phyloP scores from a whole-genome alignment of 2,888 invertebrate genomes.

The Synergus itoensis region DNA sequence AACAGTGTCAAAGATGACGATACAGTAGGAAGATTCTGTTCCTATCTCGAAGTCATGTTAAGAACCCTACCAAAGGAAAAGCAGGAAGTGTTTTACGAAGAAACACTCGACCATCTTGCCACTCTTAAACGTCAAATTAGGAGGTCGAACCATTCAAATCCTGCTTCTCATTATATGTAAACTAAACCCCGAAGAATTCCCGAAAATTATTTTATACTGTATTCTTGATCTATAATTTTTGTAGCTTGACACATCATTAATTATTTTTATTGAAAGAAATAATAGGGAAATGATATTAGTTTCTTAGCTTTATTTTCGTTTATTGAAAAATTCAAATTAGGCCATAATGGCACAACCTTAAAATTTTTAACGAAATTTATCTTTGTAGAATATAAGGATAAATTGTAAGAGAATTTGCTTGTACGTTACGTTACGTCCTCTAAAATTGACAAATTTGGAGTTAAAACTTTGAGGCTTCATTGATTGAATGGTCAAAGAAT shows the following conservation, averaged over 20 bases:
- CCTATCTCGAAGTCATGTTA: conserved; percentile 31
- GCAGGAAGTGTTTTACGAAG: conserved; percentile 33
- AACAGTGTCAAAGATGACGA: neutral
- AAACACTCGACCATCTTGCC: conserved; percentile 28
- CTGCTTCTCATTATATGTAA: conserved; percentile 24
- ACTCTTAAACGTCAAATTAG: conserved; percentile 24
- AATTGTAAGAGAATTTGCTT: too few relatives aligned
- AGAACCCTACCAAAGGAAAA: conserved; percentile 35
- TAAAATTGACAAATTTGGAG: too few relatives aligned
- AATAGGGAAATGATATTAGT: neutral
- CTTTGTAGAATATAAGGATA: too few relatives aligned
- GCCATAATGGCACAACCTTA: too few relatives aligned
- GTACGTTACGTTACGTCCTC: too few relatives aligned
- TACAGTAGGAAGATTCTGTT: conserved; percentile 26
- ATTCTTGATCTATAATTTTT: neutral
- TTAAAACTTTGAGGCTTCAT: neutral
- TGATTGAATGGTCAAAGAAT: neutral
- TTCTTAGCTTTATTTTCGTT: neutral
- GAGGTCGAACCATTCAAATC: conserved; percentile 38
- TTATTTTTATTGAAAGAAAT: neutral
- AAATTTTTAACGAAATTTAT: too few relatives aligned
- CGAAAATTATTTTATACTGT: neutral
- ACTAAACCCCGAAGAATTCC: neutral
- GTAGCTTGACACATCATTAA: neutral
- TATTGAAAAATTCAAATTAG: neutral